These are phyloP conservation scores for Setophaga petechia DNA, from an alignment of 2,113 vertebrate genomes.

Conservation along the genomic window DNA sequence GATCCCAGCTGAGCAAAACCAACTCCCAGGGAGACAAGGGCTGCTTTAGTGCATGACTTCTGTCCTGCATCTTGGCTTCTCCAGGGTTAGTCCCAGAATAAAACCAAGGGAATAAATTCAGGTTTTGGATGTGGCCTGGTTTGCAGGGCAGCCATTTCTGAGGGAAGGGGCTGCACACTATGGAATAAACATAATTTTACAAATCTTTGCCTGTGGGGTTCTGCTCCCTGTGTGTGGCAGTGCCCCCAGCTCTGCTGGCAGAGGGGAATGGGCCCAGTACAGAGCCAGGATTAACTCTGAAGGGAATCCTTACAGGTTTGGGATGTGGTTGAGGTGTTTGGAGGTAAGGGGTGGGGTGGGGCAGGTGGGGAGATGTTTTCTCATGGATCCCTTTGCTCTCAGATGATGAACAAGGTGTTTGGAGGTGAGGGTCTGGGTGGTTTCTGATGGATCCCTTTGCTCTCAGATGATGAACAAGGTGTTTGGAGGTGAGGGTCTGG, in stretches of 20 bases:
- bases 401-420: conserved; percentile 93
- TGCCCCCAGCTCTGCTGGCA: not conserved
- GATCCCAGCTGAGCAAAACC: not conserved
- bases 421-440: too few relatives aligned
- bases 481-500: not conserved
- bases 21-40: not conserved
- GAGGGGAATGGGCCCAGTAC: fast-evolving
- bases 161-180: not conserved
- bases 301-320: not conserved
- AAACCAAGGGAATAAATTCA: too few relatives aligned
- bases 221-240: not conserved
- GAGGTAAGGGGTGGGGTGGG: too few relatives aligned
- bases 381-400: not conserved
- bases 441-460: too few relatives aligned
- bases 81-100: not conserved
- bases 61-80: not conserved
- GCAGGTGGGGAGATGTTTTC: too few relatives aligned
- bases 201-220: not conserved
- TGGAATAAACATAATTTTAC: not conserved
- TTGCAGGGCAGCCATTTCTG: not conserved
- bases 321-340: not conserved
- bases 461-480: not conserved
- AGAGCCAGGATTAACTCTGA: not conserved
- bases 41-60: not conserved
- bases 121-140: not conserved